Evolutionary conservation across 1,140 invertebrate species (phyloP), one percentile per base, ranked within the genome.

Genomic region (Acromyrmex charruanus): DNA sequence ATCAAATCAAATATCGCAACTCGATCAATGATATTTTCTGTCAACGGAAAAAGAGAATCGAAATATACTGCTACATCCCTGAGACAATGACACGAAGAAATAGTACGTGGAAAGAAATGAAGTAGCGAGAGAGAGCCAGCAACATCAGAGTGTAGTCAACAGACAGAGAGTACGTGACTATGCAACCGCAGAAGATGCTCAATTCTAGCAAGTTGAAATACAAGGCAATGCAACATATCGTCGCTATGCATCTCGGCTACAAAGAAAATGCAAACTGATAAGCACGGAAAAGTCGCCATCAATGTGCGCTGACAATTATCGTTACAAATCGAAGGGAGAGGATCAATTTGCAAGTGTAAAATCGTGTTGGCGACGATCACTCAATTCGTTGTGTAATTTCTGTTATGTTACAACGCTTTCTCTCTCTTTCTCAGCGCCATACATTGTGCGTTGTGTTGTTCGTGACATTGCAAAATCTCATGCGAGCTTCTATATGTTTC

Each of bases 161-260:
- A 86, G 71, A 58, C 55, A 87, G 72, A 63, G 86, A 92, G 77
- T 92, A 94, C 92, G 92, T 92, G 92, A 93, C 92, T 92, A 82
- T 90, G 88, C 90, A 92, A 93, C 91, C 90, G 86, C 89, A 91
- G 89, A 91, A 87, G 55, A 89, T 91, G 88, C 90, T 92, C 90
- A 87, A 89, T 89, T 93, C 90, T 88, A 88, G 91, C 91, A 89
- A 94, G 91, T 91, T 90, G 87, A 91, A 81, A 89, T 82, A 87
- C 69, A 86, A 87, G 14, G 61, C n/a, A 55, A 51, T 49, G 77
- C 69, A 69, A 61, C 31, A 39, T 49, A 25, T 59, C 66, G 53
- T 82, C 55, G 39, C 21, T 3, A 31, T 53, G 14, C 28, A 6
- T 21, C 51, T 16, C 35, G 16, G 39, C 18, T 16, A 12, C 39